A percentile compares a stretch with the other conserved stretches of the same genome.
These are phyloP conservation scores for Acrocyrtus sp. DNA, from an alignment of 2,888 invertebrate species.

Conservation along the genomic window DNA sequence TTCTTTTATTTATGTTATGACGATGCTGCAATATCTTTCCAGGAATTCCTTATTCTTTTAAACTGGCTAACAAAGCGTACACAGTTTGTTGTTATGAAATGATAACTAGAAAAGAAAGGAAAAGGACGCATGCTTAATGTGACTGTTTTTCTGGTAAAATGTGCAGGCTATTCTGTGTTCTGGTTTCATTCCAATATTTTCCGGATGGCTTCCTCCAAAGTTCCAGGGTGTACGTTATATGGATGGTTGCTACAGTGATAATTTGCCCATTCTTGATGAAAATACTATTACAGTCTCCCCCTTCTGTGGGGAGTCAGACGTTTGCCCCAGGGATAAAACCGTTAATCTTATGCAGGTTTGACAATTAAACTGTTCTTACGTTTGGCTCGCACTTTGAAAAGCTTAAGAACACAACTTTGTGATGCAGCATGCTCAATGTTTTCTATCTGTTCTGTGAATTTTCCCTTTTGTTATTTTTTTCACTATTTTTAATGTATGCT, in stretches of 20 bases:
- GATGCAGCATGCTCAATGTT: background rate
- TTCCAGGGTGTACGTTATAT: constrained; percentile 67
- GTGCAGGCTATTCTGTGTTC: constrained; percentile 72
- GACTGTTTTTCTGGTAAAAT: background rate
- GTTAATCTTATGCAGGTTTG: constrained; percentile 64
- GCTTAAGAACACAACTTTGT: background rate
- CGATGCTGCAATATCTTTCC: too few relatives aligned
- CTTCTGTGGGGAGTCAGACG: constrained; percentile 71
- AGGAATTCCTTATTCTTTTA: too few relatives aligned
- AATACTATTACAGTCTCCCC: constrained; percentile 72
- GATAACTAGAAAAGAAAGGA: too few relatives aligned
- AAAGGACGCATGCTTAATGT: background rate
- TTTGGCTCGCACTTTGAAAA: too few relatives aligned
- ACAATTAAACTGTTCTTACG: background rate
- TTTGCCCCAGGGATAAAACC: constrained; percentile 67
- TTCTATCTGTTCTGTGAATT: background rate
- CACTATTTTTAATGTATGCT: background rate
- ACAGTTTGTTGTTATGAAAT: too few relatives aligned
- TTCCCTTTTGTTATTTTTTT: background rate
- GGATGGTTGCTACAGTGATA: constrained; percentile 72
- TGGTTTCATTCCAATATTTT: constrained; percentile 71
- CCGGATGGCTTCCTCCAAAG: constrained; percentile 70
- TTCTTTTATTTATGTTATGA: too few relatives aligned
- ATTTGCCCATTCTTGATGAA: constrained; percentile 69
- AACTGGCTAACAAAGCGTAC: too few relatives aligned